Evolutionary conservation across 2,113 vertebrate species (phyloP).

Genomic region (Leiothrix lutea): DNA sequence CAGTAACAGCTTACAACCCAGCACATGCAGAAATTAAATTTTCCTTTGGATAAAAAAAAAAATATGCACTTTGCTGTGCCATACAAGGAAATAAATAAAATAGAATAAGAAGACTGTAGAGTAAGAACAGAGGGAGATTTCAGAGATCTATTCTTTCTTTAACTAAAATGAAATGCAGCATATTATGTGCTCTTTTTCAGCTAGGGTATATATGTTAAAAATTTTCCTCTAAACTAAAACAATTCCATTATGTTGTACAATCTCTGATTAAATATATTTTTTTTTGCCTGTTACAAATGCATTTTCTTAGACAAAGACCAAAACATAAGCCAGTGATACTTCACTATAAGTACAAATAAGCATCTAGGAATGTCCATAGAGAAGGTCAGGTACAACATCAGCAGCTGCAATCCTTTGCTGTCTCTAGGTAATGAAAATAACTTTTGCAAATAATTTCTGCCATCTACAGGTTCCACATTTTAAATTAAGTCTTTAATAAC

Average conservation of each 20-base stretch:
- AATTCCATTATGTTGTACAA: neutral
- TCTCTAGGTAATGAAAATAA: neutral
- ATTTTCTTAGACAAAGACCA: neutral
- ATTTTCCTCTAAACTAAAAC: neutral
- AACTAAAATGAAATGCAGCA: neutral
- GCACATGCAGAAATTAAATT: slow-evolving; percentile 21
- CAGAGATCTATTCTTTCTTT: neutral
- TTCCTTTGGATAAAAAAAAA: neutral
- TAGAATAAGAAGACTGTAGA: neutral
- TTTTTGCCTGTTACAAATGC: neutral
- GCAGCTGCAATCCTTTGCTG: neutral
- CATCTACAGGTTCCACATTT: neutral
- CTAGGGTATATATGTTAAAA: neutral
- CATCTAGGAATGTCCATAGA: neutral
- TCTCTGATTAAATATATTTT: neutral
- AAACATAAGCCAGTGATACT: neutral
- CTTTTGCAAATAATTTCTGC: neutral
- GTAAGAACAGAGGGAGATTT: neutral
- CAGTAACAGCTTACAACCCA: neutral
- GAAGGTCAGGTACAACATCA: neutral
- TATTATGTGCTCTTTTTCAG: neutral
- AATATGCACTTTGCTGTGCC: slow-evolving; percentile 13
- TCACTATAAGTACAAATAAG: neutral
- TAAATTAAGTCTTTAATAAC: neutral
- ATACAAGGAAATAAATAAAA: slow-evolving; percentile 44